A percentile compares a stretch with the other conserved stretches of the same genome.
Evolutionary conservation across 2,113 vertebrate genomes (phyloP).

Genomic region (Collichthys lucidus): DNA sequence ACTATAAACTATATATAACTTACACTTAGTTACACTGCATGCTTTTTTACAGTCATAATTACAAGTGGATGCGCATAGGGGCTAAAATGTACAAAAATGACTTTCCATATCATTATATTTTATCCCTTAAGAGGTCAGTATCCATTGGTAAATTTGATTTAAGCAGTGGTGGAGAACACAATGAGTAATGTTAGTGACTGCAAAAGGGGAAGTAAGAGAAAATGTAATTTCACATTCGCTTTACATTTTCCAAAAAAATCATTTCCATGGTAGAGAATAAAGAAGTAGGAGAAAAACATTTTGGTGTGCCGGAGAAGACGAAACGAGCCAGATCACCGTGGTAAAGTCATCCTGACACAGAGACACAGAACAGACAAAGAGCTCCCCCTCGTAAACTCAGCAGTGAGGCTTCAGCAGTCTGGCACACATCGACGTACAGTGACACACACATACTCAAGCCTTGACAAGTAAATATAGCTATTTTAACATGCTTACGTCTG

Average conservation of each 20-base stretch:
- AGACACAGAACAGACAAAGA: conserved; percentile 78
- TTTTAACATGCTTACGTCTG: conserved; percentile 19
- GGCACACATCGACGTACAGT: conserved; percentile 27
- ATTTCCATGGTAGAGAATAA: conserved; percentile 16
- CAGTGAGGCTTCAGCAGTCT: conserved; percentile 59
- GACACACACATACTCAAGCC: conserved; percentile 25
- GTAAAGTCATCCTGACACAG: conserved; percentile 82
- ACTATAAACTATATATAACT: not conserved
- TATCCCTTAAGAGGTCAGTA: not conserved
- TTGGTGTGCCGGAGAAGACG: conserved; percentile 50
- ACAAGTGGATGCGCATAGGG: conserved; percentile 10
- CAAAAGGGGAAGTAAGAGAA: not conserved
- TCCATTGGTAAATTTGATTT: not conserved
- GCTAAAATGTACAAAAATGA: conserved; percentile 1
- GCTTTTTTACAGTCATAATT: conserved; percentile 29
- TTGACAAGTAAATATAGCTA: conserved; percentile 6
- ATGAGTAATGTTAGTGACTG: not conserved
- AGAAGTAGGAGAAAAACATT: conserved; percentile 48
- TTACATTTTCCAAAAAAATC: conserved; percentile 1
- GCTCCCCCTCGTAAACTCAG: conserved; percentile 72
- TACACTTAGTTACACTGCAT: not conserved
- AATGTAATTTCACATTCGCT: not conserved
- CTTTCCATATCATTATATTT: not conserved
- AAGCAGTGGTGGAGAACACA: not conserved
- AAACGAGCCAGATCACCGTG: conserved; percentile 75